These are phyloP conservation scores for Leptopilina myrica DNA, from an alignment of 2,888 invertebrate species.

Conservation along the genomic window DNA sequence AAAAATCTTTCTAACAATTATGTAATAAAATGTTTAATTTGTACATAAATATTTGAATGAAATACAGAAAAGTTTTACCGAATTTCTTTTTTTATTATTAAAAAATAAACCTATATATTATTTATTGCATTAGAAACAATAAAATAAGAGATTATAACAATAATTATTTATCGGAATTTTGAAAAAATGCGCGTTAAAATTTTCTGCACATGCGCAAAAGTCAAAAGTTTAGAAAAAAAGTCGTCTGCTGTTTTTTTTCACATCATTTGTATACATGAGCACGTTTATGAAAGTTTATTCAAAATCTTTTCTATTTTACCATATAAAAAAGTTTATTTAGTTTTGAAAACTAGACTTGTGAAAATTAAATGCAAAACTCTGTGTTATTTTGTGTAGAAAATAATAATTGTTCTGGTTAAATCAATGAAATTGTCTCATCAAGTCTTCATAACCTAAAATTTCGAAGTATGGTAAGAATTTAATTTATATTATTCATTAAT, in stretches of 20 bases:
- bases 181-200: too few relatives aligned
- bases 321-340: neutral
- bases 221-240: neutral
- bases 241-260: neutral
- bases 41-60: too few relatives aligned
- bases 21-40: too few relatives aligned
- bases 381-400: neutral
- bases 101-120: too few relatives aligned
- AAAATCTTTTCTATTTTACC: neutral
- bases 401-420: neutral
- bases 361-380: neutral
- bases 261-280: neutral
- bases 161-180: too few relatives aligned
- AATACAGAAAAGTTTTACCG: too few relatives aligned
- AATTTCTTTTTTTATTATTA: too few relatives aligned
- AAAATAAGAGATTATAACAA: too few relatives aligned
- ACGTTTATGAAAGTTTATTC: neutral
- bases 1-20: too few relatives aligned
- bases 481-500: neutral
- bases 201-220: too few relatives aligned
- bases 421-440: neutral
- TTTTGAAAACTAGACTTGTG: neutral
- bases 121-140: too few relatives aligned
- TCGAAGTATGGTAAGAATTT: constrained; percentile 19
- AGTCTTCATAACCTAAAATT: constrained; percentile 5